These are phyloP conservation scores for Cyrtodaria siliqua DNA, from an alignment of 2,888 invertebrate species.

Conservation along the genomic window DNA sequence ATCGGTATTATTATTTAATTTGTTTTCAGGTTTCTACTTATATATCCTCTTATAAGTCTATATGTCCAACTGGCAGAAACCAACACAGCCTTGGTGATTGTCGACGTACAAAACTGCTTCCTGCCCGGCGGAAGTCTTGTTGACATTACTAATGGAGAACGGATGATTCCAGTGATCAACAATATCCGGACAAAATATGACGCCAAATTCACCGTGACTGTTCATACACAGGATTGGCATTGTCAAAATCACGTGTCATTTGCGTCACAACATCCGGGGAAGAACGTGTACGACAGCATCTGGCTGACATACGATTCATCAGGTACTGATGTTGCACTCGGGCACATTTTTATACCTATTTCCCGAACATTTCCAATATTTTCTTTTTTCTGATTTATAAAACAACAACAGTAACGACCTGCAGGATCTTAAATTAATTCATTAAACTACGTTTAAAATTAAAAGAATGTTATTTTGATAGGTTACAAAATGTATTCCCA, in stretches of 20 bases:
- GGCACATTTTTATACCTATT: too few relatives aligned
- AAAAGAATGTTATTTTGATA: too few relatives aligned
- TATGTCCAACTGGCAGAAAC: slow-evolving; percentile 4
- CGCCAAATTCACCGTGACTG: slow-evolving; percentile 68
- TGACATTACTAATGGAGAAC: slow-evolving; percentile 69
- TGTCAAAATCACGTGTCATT: slow-evolving; percentile 81
- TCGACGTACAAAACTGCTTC: slow-evolving; percentile 83
- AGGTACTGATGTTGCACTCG: too few relatives aligned
- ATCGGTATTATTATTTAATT: too few relatives aligned
- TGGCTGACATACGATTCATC: slow-evolving; percentile 66
- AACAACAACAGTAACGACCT: too few relatives aligned
- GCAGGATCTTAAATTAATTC: too few relatives aligned
- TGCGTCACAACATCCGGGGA: slow-evolving; percentile 72
- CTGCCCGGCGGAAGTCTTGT: slow-evolving; percentile 76
- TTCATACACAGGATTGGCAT: slow-evolving; percentile 82
- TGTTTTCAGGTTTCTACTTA: slow-evolving; percentile 2
- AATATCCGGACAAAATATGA: slow-evolving; percentile 66
- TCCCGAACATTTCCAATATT: too few relatives aligned
- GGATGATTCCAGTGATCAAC: slow-evolving; percentile 78
- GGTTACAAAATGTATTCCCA: too few relatives aligned
- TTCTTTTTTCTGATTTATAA: too few relatives aligned
- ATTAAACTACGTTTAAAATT: too few relatives aligned
- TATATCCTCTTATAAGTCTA: background rate
- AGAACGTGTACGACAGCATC: slow-evolving; percentile 34
- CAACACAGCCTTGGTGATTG: slow-evolving; percentile 74